Evolutionary conservation across 2,113 vertebrate genomes (phyloP).

Genomic region (Entelurus aequoreus): DNA sequence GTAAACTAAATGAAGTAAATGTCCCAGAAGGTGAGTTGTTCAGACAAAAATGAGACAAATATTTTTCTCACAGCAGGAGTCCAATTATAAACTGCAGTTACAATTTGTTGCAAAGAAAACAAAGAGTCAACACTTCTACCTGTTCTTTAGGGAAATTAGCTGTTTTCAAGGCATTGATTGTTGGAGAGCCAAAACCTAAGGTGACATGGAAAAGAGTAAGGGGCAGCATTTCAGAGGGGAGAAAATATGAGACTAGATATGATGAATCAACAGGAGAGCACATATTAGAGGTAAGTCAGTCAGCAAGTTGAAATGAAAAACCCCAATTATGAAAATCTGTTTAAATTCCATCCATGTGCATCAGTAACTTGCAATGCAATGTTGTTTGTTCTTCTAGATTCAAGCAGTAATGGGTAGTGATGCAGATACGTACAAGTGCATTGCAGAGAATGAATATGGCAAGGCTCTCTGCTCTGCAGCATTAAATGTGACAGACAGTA

Average conservation of each 20-base stretch:
- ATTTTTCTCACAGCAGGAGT: neutral
- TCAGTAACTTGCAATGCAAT: neutral
- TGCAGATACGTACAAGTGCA: slow-evolving; percentile 77
- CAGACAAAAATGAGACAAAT: neutral
- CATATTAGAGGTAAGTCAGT: slow-evolving; percentile 72
- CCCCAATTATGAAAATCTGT: neutral
- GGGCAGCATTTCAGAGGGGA: slow-evolving; percentile 60
- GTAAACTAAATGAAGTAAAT: slow-evolving; percentile 69
- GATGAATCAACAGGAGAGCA: slow-evolving; percentile 63
- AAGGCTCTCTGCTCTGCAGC: slow-evolving; percentile 74
- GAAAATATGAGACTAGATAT: slow-evolving; percentile 72
- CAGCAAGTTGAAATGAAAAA: neutral
- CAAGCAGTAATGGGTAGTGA: slow-evolving; percentile 65
- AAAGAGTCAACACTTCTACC: neutral
- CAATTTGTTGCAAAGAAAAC: slow-evolving; percentile 3
- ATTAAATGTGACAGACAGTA: slow-evolving; percentile 78
- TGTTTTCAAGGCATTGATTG: slow-evolving; percentile 75
- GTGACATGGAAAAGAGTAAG: slow-evolving; percentile 73
- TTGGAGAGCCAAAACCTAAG: slow-evolving; percentile 74
- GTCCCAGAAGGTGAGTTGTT: slow-evolving; percentile 73
- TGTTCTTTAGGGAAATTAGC: slow-evolving; percentile 72
- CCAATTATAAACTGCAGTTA: neutral
- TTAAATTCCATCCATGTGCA: slow-evolving; percentile 1
- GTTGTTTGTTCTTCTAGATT: slow-evolving; percentile 65
- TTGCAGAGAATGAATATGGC: slow-evolving; percentile 75